Evolutionary conservation across 2,113 vertebrate species (phyloP), one percentile per base, ranked within the genome.

Genomic region (Casuarius casuarius): DNA sequence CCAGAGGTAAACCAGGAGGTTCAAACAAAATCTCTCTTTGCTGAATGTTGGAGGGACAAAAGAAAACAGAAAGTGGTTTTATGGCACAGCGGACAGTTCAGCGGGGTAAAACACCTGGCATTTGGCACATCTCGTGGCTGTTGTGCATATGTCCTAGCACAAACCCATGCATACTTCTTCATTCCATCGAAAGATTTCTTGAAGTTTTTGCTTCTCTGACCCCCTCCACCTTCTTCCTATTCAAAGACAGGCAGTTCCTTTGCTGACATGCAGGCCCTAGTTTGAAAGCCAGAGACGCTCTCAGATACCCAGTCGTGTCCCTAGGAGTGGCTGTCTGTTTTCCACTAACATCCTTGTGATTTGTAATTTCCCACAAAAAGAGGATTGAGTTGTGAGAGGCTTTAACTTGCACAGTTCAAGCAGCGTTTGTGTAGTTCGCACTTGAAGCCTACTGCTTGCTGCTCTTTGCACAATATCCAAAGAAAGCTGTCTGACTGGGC

Each of bases 1-100:
- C 94, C 1, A 0, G 58, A 73, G 81, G 74, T 76, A 87, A 89
- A 92, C 40, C 8, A 28, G 51, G 56, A 90, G 59, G 67, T 93
- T 95, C 95, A 96, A 89, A 95, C 15, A 75, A 92, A 95, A 78
- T 38, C 7, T 61, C 3, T 62, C 22, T 90, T 83, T 90, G 63
- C 54, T 81, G 31, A 59, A 56, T 46, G 12, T 56, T 89, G 72
- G 68, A 95, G 79, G 20, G 52, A 78, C 68, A 78, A 94, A 92
- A 77, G 72, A 90, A 94, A 93, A 71, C 23, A 31, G 20, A 66
- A 67, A 92, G 46, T 26, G n/a, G 25, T n/a, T 95, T 95, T 84
- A 68, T 29, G 76, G 79, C 20, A 81, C 14, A 61, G 75, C 19
- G 71, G 59, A 54, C 46, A 86, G 84, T 95, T 86, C 76, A 93